Evolutionary conservation across 2,797 vertebrate genomes (phyloP).

Genomic region (Psittacula derbiana): DNA sequence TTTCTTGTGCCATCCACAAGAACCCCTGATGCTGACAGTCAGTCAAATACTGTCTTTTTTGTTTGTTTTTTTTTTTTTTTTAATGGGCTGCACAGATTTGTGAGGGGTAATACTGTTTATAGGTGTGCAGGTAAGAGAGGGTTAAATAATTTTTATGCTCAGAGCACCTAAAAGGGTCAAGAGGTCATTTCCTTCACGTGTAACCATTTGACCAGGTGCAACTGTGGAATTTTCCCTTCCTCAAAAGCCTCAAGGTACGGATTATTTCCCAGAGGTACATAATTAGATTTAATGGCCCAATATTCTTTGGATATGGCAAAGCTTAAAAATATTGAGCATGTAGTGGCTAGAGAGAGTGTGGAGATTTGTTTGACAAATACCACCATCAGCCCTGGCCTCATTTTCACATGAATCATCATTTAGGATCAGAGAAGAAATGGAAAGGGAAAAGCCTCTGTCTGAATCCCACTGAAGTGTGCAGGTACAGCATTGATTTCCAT

Average conservation of each 20-base stretch:
- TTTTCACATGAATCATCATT: not conserved
- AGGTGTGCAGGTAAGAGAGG: slow-evolving; percentile 12
- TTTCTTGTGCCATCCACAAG: not conserved
- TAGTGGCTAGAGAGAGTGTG: not conserved
- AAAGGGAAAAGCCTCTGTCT: slow-evolving; percentile 1
- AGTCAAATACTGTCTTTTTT: not conserved
- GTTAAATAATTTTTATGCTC: slow-evolving; percentile 53
- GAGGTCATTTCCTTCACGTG: slow-evolving; percentile 50
- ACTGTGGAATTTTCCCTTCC: slow-evolving; percentile 54
- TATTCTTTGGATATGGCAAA: slow-evolving; percentile 10
- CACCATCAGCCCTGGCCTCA: not conserved
- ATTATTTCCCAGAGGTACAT: slow-evolving; percentile 27
- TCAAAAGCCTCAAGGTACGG: slow-evolving; percentile 49
- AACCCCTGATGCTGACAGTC: not conserved
- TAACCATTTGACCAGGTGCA: slow-evolving; percentile 65
- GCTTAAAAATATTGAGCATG: not conserved
- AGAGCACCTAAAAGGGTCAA: slow-evolving; percentile 47
- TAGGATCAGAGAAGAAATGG: slow-evolving; percentile 15
- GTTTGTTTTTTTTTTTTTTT: not conserved
- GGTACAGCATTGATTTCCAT: not conserved
- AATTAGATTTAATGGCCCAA: slow-evolving; percentile 54
- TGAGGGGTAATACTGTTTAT: not conserved
- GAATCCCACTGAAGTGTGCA: not conserved
- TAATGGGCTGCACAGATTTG: not conserved
- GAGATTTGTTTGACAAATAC: slow-evolving; percentile 3